These are phyloP conservation scores for Indicator indicator DNA, from an alignment of 2,113 vertebrate genomes.

Conservation along the genomic window DNA sequence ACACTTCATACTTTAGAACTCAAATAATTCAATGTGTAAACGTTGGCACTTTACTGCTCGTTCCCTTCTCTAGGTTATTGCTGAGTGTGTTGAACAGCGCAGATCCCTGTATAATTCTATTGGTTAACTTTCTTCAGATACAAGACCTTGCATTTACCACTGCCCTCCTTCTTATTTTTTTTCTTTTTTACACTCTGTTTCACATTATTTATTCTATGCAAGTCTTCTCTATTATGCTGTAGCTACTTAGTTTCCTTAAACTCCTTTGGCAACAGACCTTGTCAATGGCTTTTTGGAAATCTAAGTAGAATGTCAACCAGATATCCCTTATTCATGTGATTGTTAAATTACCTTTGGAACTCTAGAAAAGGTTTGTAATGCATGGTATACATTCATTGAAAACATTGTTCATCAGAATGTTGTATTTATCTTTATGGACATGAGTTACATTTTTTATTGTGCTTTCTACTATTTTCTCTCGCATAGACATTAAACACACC, in stretches of 20 bases:
- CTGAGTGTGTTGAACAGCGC: neutral
- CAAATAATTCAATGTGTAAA: conserved; percentile 13
- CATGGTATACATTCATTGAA: neutral
- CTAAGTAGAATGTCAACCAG: neutral
- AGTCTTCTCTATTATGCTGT: neutral
- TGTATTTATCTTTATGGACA: neutral
- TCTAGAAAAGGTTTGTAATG: conserved; percentile 52
- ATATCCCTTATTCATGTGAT: neutral
- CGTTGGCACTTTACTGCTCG: neutral
- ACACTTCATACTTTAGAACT: neutral
- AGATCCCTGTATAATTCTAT: conserved; percentile 3
- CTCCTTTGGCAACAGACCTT: conserved; percentile 9
- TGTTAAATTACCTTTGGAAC: conserved; percentile 4
- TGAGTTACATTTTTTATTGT: neutral
- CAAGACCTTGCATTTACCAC: neutral
- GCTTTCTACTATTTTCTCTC: neutral
- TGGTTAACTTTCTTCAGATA: conserved; percentile 1
- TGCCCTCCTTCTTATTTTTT: neutral
- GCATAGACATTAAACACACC: neutral
- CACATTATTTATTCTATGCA: neutral
- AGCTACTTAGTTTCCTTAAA: conserved; percentile 40
- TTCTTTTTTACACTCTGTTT: neutral
- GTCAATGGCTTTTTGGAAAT: conserved; percentile 34
- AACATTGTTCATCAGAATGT: neutral
- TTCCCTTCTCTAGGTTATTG: conserved; percentile 54